Evolutionary conservation across 2,797 vertebrate genomes (phyloP), one percentile per base, ranked within the genome.

Genomic region (Huso huso): DNA sequence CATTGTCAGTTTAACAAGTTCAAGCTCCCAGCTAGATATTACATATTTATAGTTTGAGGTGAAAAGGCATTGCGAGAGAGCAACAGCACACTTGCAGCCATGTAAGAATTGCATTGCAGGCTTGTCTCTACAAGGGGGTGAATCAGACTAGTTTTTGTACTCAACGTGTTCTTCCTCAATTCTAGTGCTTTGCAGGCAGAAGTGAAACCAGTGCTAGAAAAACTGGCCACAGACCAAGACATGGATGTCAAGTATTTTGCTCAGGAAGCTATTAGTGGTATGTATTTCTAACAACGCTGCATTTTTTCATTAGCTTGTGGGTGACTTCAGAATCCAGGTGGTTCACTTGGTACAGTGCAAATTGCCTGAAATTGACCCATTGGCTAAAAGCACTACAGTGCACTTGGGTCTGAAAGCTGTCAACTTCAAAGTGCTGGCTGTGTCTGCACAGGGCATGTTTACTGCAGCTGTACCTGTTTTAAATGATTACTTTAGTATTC

Each of bases 211-310:
- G 88, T 93, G 69, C 86, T 96, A 71, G 93, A 95, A 82, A 95
- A 92, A 72, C 78, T 96, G 70, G 85, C 91, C 69, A 84, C 90
- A 68, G 94, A 96, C 77, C 85, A 92, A 75, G 93, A 96, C 74
- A 91, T 93, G 90, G 94, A 96, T 67, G 94, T 96, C 72, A 95
- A 93, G 72, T 96, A 95, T 79, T 96, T 96, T 75, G 93, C 94
- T 75, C 93, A 93, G 83, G 94, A 96, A 85, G 94, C 94, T 51
- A 87, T 95, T 79, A 92, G 88, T 78, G 93, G 94, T 95, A 78
- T 49, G 88, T 68, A 6, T 66, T 23, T 8, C 8, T 23, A 68
- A 2, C 4, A 13, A 2, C 7, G 2, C 8, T 52, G 15, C 8
- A 11, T 48, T 7, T 9, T 48, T 7, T 6, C 10, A 8, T 11